These are phyloP conservation scores for Bombylius major DNA, from an alignment of 2,888 invertebrate genomes.

Conservation along the genomic window DNA sequence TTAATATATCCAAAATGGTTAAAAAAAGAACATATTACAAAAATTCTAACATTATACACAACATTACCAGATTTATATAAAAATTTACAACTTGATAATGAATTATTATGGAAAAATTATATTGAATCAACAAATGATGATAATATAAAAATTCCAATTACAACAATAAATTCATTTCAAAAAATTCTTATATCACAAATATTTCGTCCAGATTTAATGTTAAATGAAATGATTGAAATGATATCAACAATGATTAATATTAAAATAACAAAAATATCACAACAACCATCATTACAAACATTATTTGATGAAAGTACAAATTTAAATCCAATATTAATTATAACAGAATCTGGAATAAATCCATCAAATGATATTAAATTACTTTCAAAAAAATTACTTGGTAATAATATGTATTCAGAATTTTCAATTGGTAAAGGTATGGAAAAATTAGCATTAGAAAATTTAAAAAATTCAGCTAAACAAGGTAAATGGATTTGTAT, in stretches of 20 bases:
- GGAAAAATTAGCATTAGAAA: slow-evolving; percentile 47
- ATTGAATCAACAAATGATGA: slow-evolving; percentile 29
- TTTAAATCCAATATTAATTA: slow-evolving; percentile 64
- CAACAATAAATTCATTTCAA: slow-evolving; percentile 61
- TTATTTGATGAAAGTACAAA: slow-evolving; percentile 28
- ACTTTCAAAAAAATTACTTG: slow-evolving; percentile 42
- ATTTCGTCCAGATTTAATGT: slow-evolving; percentile 69
- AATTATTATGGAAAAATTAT: slow-evolving; percentile 29
- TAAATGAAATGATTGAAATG: slow-evolving; percentile 61
- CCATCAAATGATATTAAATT: slow-evolving; percentile 70
- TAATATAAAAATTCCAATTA: slow-evolving; percentile 46
- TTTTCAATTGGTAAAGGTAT: slow-evolving; percentile 74
- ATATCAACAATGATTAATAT: slow-evolving; percentile 51
- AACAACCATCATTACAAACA: slow-evolving; percentile 31
- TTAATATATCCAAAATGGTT: slow-evolving; percentile 26
- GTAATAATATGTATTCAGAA: slow-evolving; percentile 44
- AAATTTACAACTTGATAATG: slow-evolving; percentile 28
- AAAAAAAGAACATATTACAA: slow-evolving; percentile 26
- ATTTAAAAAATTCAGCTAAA: slow-evolving; percentile 45
- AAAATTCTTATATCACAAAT: slow-evolving; percentile 66
- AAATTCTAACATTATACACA: slow-evolving; percentile 25
- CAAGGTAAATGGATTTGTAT: slow-evolving; percentile 65
- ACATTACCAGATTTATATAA: slow-evolving; percentile 25
- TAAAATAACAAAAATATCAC: slow-evolving; percentile 24
- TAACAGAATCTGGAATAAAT: slow-evolving; percentile 82